phyloP scores from a whole-genome alignment of 2,797 vertebrate species.

The Nothura maculosa region DNA sequence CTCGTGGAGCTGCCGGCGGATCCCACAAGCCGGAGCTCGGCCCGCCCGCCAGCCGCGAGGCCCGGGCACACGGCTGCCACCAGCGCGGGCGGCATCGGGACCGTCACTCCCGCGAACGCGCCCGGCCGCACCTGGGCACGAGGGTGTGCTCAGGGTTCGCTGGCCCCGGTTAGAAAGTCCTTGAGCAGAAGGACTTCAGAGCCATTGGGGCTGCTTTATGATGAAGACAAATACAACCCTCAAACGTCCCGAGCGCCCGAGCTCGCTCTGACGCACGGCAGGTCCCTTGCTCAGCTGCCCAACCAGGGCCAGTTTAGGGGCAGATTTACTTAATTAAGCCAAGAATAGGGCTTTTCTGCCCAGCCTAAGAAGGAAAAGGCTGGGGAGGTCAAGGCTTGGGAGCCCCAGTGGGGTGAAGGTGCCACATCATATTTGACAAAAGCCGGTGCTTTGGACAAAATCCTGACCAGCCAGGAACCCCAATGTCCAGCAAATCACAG shows the following conservation, averaged over 20 bases:
- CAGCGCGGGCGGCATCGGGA: too few species aligned
- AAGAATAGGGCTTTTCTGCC: not conserved
- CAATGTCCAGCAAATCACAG: not conserved
- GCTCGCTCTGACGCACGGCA: not conserved
- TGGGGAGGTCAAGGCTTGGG: not conserved
- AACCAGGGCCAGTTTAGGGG: not conserved
- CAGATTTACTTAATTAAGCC: fast-evolving
- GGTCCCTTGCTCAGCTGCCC: not conserved
- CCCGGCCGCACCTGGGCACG: not conserved
- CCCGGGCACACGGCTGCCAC: not conserved
- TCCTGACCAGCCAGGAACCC: not conserved
- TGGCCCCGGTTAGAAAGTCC: not conserved
- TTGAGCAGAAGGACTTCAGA: not conserved
- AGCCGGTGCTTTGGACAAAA: not conserved
- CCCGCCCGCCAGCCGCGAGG: not conserved
- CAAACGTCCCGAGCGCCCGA: not conserved
- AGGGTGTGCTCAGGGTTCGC: not conserved
- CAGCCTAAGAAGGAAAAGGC: not conserved
- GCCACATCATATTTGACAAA: not conserved
- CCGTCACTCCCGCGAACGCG: not conserved
- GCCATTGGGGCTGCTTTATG: not conserved
- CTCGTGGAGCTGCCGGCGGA: slow-evolving; percentile 37
- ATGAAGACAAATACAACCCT: fast-evolving
- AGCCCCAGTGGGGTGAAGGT: not conserved
- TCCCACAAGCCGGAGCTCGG: not conserved